Evolutionary conservation across 2,888 invertebrate species (phyloP).

Genomic region (Osedax fenrisi): DNA sequence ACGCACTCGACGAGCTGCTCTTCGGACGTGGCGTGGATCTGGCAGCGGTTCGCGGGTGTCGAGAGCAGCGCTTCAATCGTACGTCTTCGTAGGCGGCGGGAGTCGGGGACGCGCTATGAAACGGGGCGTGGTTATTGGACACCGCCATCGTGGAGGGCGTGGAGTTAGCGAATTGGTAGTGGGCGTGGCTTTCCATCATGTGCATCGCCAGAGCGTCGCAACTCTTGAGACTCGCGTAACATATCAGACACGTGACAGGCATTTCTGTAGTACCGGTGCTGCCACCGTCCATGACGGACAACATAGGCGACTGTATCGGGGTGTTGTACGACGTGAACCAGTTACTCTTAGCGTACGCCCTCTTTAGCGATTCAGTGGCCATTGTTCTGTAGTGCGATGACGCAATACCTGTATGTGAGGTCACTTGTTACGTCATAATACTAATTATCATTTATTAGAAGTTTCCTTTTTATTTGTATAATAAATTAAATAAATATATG

Average conservation of each 20-base stretch:
- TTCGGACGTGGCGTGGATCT: background rate
- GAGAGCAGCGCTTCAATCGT: background rate
- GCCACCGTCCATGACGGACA: background rate
- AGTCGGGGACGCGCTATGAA: background rate
- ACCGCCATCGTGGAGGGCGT: background rate
- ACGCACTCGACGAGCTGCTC: slow-evolving; percentile 58
- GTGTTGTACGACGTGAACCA: background rate
- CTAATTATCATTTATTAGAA: no score
- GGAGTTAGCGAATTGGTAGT: background rate
- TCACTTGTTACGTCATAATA: no score
- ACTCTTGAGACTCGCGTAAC: slow-evolving; percentile 22
- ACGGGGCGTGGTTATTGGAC: slow-evolving; percentile 15
- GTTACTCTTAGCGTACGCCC: background rate
- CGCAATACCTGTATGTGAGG: background rate
- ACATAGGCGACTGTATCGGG: background rate
- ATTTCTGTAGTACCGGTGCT: background rate
- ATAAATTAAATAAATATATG: no score
- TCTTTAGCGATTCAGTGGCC: slow-evolving; percentile 3
- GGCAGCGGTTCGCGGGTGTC: background rate
- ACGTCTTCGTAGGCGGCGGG: background rate
- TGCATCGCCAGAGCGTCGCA: slow-evolving; percentile 35
- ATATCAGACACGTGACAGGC: slow-evolving; percentile 20
- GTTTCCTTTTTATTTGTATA: no score
- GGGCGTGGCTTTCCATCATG: slow-evolving; percentile 32
- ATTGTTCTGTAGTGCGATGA: slow-evolving; percentile 13